Evolutionary conservation across 2,113 vertebrate species (phyloP), one percentile per base, ranked within the genome.

Genomic region (Microcebus griseorufus): DNA sequence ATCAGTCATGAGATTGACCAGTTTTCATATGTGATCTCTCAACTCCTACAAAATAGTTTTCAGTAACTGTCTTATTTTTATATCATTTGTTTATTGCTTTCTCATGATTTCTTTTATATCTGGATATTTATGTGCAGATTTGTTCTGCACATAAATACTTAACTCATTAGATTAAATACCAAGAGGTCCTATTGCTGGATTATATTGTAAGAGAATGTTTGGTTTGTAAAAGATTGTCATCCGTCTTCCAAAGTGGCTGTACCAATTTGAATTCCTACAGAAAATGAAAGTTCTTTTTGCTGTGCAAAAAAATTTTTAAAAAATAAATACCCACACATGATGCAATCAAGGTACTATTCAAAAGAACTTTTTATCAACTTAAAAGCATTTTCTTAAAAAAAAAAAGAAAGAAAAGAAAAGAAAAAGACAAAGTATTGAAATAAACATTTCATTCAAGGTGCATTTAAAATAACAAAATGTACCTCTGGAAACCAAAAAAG

Each of bases 261-360:
- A n/a, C 6, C 65, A 69, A 18, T 69, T 69, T 69, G 65, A 69
- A n/a, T 69, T 69, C 6, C 32, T 34, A 69, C 34, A 6, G n/a
- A 34, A 65, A 65, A 29, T 65, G 64, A 32, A 65, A 65, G 64
- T 65, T 32, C 29, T 12, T 65, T 65, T 65, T 32, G 29, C 27
- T 65, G 12, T 65, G 29, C 64, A 32, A 20, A 58, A 58, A 58
- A 58, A 22, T 55, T 18, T 0, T 2, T 5, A 29, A 64, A 64
- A 62, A 62, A 62, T 27, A 62, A 27, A 64, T 22, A 58, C 55
- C 55, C 20, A 58, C 55, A 58, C 2, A 20, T 29, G 51, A 84
- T 88, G 1, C 64, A 96, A 88, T 86, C 55, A 92, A 87, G 42
- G 84, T 62, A 55, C 37, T 70, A 83, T 95, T 93, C 87, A 97